phyloP scores from a whole-genome alignment of 2,113 vertebrate genomes.

The Seriola dumerili region DNA sequence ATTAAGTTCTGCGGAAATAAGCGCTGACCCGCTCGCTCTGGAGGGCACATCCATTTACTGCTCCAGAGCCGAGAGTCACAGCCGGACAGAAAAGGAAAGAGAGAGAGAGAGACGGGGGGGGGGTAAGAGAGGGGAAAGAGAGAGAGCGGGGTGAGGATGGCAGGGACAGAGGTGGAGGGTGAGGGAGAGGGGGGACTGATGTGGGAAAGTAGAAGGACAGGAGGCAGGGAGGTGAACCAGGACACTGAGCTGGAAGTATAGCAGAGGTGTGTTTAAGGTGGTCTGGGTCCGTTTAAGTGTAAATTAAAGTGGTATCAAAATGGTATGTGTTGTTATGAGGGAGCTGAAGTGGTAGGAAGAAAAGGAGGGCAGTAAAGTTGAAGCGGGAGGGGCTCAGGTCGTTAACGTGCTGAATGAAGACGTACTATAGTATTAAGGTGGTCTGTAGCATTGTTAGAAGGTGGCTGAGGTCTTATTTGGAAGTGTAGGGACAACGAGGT shows the following conservation, averaged over 20 bases:
- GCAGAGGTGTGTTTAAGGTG: conserved; percentile 20
- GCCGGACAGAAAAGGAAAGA: conserved; percentile 18
- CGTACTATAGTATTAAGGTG: too few relatives aligned
- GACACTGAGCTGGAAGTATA: background rate
- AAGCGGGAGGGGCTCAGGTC: too few relatives aligned
- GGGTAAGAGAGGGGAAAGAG: conserved; percentile 36
- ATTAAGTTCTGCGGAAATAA: conserved; percentile 90
- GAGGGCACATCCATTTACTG: conserved; percentile 82
- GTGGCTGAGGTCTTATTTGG: too few relatives aligned
- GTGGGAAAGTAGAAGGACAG: conserved; percentile 19
- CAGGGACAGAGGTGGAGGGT: conserved; percentile 33
- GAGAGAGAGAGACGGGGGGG: conserved; percentile 42
- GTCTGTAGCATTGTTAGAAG: too few relatives aligned
- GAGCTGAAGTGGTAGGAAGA: too few relatives aligned
- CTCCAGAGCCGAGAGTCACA: conserved; percentile 47
- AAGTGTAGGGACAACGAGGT: too few relatives aligned
- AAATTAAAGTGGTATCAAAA: background rate
- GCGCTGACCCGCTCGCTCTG: conserved; percentile 85
- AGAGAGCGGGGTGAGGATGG: conserved; percentile 35
- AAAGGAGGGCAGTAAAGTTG: too few relatives aligned
- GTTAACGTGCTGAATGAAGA: too few relatives aligned
- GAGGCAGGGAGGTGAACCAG: background rate
- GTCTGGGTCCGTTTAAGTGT: background rate
- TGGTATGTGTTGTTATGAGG: too few relatives aligned
- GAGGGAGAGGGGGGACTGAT: background rate